phyloP scores from a whole-genome alignment of 2,797 vertebrate genomes.

The Zenarchopterus dispar region DNA sequence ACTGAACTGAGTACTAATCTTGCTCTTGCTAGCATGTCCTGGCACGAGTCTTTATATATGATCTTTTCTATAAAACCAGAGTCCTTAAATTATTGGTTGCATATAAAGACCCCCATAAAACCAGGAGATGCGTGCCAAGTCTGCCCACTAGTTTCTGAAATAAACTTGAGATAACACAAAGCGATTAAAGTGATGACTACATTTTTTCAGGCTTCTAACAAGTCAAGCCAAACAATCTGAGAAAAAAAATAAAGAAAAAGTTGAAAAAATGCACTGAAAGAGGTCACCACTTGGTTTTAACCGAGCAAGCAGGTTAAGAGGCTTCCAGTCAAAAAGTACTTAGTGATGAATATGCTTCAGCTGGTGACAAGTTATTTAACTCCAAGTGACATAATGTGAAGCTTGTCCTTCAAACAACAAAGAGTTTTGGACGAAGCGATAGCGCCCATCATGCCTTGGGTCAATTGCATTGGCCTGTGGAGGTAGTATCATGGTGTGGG shows the following conservation, averaged over 20 bases:
- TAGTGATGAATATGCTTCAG: no score
- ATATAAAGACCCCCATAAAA: slow-evolving; percentile 14
- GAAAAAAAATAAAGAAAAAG: neutral
- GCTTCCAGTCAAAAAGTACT: no score
- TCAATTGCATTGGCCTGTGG: no score
- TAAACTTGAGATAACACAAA: slow-evolving; percentile 4
- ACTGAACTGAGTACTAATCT: slow-evolving; percentile 14
- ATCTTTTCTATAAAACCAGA: neutral
- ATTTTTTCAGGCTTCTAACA: neutral
- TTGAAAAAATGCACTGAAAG: no score
- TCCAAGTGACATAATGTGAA: no score
- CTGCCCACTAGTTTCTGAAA: neutral
- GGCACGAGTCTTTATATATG: neutral
- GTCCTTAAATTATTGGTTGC: slow-evolving; percentile 4
- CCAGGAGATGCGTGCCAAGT: neutral
- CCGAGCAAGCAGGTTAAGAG: no score
- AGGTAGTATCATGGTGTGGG: no score
- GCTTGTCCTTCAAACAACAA: no score
- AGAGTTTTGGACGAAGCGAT: no score
- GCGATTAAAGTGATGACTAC: neutral
- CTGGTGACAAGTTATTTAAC: no score
- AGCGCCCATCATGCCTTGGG: no score
- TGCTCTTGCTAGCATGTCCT: slow-evolving; percentile 9
- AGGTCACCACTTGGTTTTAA: no score
- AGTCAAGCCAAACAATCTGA: neutral